Evolutionary conservation across 2,888 invertebrate genomes (phyloP).

Genomic region (Nasonia oneida): DNA sequence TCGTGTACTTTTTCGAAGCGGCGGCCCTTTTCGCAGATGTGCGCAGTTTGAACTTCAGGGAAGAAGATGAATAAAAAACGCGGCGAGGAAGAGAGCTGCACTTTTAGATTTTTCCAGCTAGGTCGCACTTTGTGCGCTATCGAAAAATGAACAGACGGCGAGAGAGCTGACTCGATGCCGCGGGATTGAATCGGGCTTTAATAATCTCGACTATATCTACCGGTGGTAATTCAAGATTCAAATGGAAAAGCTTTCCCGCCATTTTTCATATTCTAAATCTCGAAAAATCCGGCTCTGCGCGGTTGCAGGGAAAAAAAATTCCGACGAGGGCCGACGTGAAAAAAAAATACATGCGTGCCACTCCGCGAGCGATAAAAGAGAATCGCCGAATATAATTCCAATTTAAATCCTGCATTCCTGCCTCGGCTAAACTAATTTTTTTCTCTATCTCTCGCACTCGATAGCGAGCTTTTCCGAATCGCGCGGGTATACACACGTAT

Average conservation of each 20-base stretch:
- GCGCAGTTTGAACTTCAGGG: not conserved
- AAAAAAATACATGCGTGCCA: not conserved
- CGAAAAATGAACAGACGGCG: conserved; percentile 28
- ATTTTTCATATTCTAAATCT: not conserved
- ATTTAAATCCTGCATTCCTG: conserved; percentile 21
- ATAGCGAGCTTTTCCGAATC: not conserved
- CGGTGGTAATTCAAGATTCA: conserved; percentile 1
- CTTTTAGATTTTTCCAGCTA: conserved; percentile 40
- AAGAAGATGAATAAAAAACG: not conserved
- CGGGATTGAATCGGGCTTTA: conserved; percentile 40
- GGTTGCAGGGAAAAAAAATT: no score
- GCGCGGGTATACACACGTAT: no score
- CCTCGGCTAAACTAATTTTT: not conserved
- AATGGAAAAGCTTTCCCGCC: not conserved
- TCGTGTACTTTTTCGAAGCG: not conserved
- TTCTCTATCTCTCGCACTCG: not conserved
- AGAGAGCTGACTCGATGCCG: not conserved
- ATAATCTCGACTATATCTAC: conserved; percentile 14
- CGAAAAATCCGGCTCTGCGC: not conserved
- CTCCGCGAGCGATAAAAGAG: not conserved
- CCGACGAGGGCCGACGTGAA: no score
- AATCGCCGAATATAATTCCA: conserved; percentile 29
- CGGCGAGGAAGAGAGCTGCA: conserved; percentile 9
- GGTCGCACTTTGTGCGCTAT: conserved; percentile 10
- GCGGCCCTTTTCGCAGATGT: not conserved